These are phyloP conservation scores for Diorhabda sublineata DNA, from an alignment of 1,140 invertebrate genomes.

Conservation along the genomic window DNA sequence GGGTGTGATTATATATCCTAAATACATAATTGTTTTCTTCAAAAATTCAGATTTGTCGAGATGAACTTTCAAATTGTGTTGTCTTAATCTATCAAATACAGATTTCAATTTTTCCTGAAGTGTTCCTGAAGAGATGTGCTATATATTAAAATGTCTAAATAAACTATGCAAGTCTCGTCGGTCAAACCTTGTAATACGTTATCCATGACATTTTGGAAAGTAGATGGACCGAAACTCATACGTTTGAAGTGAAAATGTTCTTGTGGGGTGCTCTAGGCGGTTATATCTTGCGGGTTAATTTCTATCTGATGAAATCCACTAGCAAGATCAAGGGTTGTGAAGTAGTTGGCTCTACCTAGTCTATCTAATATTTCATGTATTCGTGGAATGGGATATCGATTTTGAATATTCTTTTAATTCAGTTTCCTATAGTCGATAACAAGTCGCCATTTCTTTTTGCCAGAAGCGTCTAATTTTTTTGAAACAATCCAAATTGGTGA, in stretches of 20 bases:
- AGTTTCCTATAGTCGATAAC: conserved; percentile 44
- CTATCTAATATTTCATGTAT: conserved; percentile 37
- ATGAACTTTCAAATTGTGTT: background rate
- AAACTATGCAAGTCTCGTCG: conserved; percentile 38
- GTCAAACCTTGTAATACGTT: conserved; percentile 33
- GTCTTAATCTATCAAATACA: background rate
- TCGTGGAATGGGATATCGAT: conserved; percentile 42
- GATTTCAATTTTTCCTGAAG: background rate
- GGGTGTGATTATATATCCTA: conserved; percentile 6
- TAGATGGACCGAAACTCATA: conserved; percentile 40
- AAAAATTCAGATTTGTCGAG: conserved; percentile 5
- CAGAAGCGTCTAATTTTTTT: background rate
- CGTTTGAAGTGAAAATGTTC: conserved; percentile 42
- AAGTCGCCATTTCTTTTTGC: conserved; percentile 7
- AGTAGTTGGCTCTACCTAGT: conserved; percentile 41
- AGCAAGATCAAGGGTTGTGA: conserved; percentile 26
- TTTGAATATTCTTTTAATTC: conserved; percentile 45
- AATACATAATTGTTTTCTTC: background rate
- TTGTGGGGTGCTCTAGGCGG: conserved; percentile 32
- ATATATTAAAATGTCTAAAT: conserved; percentile 27
- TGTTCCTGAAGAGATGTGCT: background rate
- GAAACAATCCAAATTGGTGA: no score
- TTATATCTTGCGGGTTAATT: conserved; percentile 29
- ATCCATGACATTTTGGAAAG: conserved; percentile 44
- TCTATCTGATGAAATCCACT: conserved; percentile 39